Evolutionary conservation across 2,797 vertebrate species (phyloP).

Genomic region (Sphenodon punctatus): DNA sequence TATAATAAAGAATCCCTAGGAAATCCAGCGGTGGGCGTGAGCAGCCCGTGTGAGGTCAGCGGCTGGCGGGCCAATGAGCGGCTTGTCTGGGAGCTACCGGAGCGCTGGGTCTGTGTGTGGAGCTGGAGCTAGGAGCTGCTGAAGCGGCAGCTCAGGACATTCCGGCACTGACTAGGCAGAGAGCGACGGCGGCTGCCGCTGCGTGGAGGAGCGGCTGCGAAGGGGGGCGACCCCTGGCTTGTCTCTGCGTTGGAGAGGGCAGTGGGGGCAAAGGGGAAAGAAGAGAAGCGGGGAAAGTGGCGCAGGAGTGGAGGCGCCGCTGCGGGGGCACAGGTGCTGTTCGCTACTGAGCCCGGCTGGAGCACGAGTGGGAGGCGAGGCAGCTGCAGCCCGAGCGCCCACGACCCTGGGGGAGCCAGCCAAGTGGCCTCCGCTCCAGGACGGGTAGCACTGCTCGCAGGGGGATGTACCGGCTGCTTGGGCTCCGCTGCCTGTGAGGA

Average conservation of each 20-base stretch:
- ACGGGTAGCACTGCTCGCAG: not conserved
- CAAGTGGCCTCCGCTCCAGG: not conserved
- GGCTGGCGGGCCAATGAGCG: slow-evolving; percentile 29
- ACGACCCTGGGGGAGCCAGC: not conserved
- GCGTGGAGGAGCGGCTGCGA: slow-evolving; percentile 11
- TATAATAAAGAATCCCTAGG: not conserved
- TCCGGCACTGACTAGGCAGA: not conserved
- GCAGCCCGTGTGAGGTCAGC: slow-evolving; percentile 40
- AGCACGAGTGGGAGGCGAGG: not conserved
- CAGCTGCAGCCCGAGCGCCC: not conserved
- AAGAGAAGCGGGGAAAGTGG: not conserved
- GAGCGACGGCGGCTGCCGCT: slow-evolving; percentile 34
- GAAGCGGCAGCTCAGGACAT: not conserved
- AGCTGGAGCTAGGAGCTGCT: not conserved
- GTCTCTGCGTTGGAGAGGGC: too few relatives aligned
- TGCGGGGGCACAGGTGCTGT: not conserved
- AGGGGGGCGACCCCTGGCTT: too few relatives aligned
- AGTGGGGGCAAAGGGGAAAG: slow-evolving; percentile 20
- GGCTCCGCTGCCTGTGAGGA: slow-evolving; percentile 32
- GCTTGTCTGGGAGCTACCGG: not conserved
- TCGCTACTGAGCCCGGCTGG: not conserved
- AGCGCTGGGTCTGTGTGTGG: not conserved
- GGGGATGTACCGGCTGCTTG: slow-evolving; percentile 24
- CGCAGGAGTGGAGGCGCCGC: not conserved
- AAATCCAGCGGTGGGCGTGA: not conserved